A percentile compares a stretch with the other conserved stretches of the same genome.
phyloP scores from a whole-genome alignment of 2,113 vertebrate species.

The Nycticebus coucang region DNA sequence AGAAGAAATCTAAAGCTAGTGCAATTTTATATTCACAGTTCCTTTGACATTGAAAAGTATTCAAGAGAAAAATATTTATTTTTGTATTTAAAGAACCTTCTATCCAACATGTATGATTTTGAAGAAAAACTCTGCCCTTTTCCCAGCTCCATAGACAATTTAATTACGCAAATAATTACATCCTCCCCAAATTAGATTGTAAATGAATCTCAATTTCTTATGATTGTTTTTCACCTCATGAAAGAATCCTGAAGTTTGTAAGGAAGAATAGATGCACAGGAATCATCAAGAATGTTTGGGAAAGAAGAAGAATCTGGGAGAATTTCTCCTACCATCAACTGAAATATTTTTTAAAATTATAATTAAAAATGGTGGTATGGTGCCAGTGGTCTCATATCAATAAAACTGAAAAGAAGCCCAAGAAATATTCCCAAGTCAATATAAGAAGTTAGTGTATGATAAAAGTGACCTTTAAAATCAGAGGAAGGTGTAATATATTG shows the following conservation, averaged over 20 bases:
- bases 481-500: background rate
- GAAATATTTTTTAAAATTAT: slow-evolving; percentile 3
- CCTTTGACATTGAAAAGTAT: background rate
- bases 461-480: background rate
- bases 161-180: background rate
- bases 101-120: background rate
- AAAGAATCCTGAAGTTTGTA: background rate
- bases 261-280: background rate
- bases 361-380: background rate
- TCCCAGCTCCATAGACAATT: background rate
- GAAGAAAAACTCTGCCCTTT: background rate
- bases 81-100: background rate
- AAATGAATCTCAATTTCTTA: background rate
- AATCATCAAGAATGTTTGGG: background rate
- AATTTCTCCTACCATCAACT: background rate
- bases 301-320: background rate
- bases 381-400: background rate
- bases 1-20: background rate
- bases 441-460: background rate
- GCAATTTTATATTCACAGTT: background rate
- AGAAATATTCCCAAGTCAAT: background rate
- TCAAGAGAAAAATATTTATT: background rate
- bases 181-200: background rate
- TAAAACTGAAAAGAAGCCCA: background rate
- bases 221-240: background rate